These are phyloP conservation scores for Nymphalis polychloros DNA, from an alignment of 2,888 invertebrate species.

Conservation along the genomic window DNA sequence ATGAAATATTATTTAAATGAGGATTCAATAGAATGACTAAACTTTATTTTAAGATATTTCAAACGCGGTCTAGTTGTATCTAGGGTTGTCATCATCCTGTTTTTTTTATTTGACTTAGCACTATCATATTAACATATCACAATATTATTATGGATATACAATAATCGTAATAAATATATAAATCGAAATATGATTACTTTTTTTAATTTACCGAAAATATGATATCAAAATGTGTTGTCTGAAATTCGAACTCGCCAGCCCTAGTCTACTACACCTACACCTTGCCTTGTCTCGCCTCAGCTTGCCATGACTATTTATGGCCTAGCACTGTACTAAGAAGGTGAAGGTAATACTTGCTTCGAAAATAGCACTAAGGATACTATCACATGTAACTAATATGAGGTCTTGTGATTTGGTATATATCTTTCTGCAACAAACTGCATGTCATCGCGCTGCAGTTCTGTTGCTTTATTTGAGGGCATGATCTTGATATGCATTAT, in stretches of 20 bases:
- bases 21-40: slow-evolving; percentile 20
- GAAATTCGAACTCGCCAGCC: not conserved
- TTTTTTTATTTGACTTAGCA: too few relatives aligned
- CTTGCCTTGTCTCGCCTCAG: slow-evolving; percentile 38
- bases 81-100: not conserved
- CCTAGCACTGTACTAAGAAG: slow-evolving; percentile 32
- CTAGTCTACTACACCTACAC: slow-evolving; percentile 36
- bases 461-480: not conserved
- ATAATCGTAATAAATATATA: too few relatives aligned
- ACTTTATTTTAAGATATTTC: slow-evolving; percentile 31
- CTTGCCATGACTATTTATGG: slow-evolving; percentile 39
- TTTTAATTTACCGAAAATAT: too few relatives aligned
- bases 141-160: too few relatives aligned
- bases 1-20: slow-evolving; percentile 17
- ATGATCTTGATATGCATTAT: not conserved
- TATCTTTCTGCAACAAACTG: slow-evolving; percentile 2
- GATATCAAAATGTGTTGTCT: not conserved
- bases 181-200: too few relatives aligned
- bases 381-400: slow-evolving; percentile 22
- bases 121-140: too few relatives aligned
- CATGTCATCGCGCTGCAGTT: not conserved
- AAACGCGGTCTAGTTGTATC: slow-evolving; percentile 25
- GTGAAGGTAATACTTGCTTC: slow-evolving; percentile 37
- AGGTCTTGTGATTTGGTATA: slow-evolving; percentile 7
- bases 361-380: slow-evolving; percentile 32